A percentile compares a stretch with the other conserved stretches of the same genome.
phyloP scores from a whole-genome alignment of 1,140 invertebrate species.

The Choristoneura fumiferana region DNA sequence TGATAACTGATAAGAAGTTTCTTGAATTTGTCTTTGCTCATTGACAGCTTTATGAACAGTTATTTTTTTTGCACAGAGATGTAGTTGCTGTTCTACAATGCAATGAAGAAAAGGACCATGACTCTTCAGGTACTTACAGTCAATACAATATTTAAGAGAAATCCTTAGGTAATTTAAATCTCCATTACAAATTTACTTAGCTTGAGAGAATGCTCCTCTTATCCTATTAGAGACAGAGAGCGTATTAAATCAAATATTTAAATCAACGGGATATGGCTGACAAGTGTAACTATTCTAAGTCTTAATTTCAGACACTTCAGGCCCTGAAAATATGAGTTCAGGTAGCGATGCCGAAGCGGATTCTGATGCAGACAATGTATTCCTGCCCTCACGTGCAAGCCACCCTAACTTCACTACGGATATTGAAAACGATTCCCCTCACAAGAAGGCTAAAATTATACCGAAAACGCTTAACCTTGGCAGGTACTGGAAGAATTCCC shows the following conservation, averaged over 20 bases:
- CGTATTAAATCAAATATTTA: too few species aligned
- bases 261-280: too few species aligned
- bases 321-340: slow-evolving; percentile 70
- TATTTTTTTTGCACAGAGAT: slow-evolving; percentile 59
- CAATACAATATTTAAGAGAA: too few species aligned
- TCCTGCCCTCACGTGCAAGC: slow-evolving; percentile 63
- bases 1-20: too few species aligned
- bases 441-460: slow-evolving; percentile 50
- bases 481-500: slow-evolving; percentile 38
- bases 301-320: slow-evolving; percentile 68
- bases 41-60: not conserved
- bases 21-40: not conserved
- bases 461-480: slow-evolving; percentile 73
- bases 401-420: slow-evolving; percentile 43
- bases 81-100: slow-evolving; percentile 74
- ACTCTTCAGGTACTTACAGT: slow-evolving; percentile 70
- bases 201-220: too few species aligned
- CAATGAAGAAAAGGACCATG: slow-evolving; percentile 66
- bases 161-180: too few species aligned
- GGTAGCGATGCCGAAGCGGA: slow-evolving; percentile 73
- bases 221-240: too few species aligned
- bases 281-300: not conserved
- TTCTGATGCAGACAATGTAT: slow-evolving; percentile 75
- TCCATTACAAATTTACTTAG: too few species aligned
- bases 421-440: slow-evolving; percentile 32